Base-by-base conservation (phyloP, 2,797 vertebrate species). In the Mus minutoides region DNA sequence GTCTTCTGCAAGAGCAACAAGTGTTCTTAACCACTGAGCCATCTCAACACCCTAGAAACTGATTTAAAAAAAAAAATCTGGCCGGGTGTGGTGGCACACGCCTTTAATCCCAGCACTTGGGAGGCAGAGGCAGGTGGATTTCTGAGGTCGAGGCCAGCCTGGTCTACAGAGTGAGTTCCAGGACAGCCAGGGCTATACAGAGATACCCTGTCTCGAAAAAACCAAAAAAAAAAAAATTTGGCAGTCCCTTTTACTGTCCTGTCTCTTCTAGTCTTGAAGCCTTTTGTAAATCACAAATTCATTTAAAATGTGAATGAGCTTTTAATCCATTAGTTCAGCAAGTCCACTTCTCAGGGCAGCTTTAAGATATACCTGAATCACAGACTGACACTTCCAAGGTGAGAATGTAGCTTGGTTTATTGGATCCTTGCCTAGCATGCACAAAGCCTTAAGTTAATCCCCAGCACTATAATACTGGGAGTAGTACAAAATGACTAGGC, bases 261-360 rank as follows among this genome's bases (percentile, higher is more conserved):
- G 12, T 80, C 24, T 88, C n/a, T 37, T 29, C 84, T 31, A 88
- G 69, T 84, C 77, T 90, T 71, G 76, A 79, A 52, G 40, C 17
- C 69, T 95, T 82, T 88, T 87, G 58, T 82, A 76, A 84, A 64
- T 43, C 21, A 82, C 56, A 84, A 26, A 49, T 56, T 49, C n/a
- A 73, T 79, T 96, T 78, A 90, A 94, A 90, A 82, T 75, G 46
- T 92, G 52, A 95, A 56, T 91, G 24, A 91, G 29, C 43, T 82
- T 92, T 60, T 93, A 78, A 73, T 69, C 31, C 12, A 34, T 78
- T 52, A 31, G 29, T 92, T 96, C 52, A 77, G n/a, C 82, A 58
- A 78, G 92, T 95, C 82, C 17, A 54, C 26, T 97, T 93, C 84
- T 56, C 64, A 87, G 2, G 78, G 10, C 5, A 75, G 40, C 79